Evolutionary conservation across 2,888 invertebrate genomes (phyloP).

Genomic region (Polydrusus cervinus): DNA sequence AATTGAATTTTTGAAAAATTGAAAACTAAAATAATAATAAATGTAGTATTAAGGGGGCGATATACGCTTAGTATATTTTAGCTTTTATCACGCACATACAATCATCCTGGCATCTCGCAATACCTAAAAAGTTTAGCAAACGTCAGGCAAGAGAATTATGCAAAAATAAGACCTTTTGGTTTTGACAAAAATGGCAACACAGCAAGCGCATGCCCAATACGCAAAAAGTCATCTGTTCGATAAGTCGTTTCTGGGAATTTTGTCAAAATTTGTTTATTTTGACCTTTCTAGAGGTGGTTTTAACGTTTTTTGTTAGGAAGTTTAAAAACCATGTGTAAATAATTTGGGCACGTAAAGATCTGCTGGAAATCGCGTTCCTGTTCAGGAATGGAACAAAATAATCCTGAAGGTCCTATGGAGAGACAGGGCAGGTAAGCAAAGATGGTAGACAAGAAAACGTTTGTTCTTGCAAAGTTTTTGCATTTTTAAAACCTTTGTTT

Average conservation of each 20-base stretch:
- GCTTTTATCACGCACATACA: too few species aligned
- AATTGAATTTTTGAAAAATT: too few species aligned
- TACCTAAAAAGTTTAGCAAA: too few species aligned
- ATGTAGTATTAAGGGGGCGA: too few species aligned
- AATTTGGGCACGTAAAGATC: background rate
- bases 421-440: slow-evolving; percentile 52
- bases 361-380: background rate
- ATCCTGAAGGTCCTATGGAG: slow-evolving; percentile 48
- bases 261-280: slow-evolving; percentile 40
- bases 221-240: slow-evolving; percentile 37
- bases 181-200: too few species aligned
- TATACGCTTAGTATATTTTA: too few species aligned
- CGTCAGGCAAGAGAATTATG: too few species aligned
- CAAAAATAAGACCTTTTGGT: background rate
- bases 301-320: background rate
- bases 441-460: background rate
- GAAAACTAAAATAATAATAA: too few species aligned
- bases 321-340: slow-evolving; percentile 21
- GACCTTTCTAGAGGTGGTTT: slow-evolving; percentile 28
- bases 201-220: slow-evolving; percentile 14
- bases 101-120: too few species aligned
- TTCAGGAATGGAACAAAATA: slow-evolving; percentile 45
- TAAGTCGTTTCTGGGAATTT: slow-evolving; percentile 7
- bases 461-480: background rate
- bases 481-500: background rate